Evolutionary conservation across 2,797 vertebrate species (phyloP).

Genomic region (Naso thynnoides): DNA sequence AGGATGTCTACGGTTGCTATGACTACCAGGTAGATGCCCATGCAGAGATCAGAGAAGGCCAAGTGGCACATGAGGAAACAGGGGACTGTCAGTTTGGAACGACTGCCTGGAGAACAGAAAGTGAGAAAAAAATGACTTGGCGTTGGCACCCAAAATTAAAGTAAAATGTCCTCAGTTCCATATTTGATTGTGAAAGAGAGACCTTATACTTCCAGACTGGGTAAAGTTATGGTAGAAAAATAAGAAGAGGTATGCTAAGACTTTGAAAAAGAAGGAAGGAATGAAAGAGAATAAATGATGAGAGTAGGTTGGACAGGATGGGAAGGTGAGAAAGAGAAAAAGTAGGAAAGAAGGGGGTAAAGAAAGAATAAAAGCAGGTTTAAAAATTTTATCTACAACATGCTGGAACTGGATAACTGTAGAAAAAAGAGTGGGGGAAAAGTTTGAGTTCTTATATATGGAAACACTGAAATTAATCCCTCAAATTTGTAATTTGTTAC

Average conservation of each 20-base stretch:
- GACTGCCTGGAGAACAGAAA: slow-evolving; percentile 79
- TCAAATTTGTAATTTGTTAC: too few relatives aligned
- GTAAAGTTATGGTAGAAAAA: neutral
- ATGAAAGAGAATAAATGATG: neutral
- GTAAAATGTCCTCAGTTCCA: neutral
- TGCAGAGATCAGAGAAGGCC: slow-evolving; percentile 96
- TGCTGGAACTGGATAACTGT: neutral
- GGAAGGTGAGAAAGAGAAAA: too few relatives aligned
- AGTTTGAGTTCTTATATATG: neutral
- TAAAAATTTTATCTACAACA: neutral
- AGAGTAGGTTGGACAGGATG: neutral
- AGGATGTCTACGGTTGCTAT: slow-evolving; percentile 92
- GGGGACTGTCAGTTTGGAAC: slow-evolving; percentile 93
- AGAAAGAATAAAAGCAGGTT: neutral
- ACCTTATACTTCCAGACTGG: neutral
- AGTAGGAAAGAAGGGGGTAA: neutral
- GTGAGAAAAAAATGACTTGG: slow-evolving; percentile 2
- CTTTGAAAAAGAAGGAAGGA: neutral
- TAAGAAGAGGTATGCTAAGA: too few relatives aligned
- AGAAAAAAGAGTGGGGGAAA: neutral
- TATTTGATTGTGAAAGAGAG: neutral
- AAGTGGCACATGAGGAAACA: slow-evolving; percentile 98
- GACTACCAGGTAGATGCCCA: slow-evolving; percentile 93
- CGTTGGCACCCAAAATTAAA: neutral
- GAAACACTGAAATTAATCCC: neutral